A percentile compares a stretch with the other conserved stretches of the same genome.
Conservation (phyloP, 2,888 invertebrate species). For the Oscheius sp. region DNA sequence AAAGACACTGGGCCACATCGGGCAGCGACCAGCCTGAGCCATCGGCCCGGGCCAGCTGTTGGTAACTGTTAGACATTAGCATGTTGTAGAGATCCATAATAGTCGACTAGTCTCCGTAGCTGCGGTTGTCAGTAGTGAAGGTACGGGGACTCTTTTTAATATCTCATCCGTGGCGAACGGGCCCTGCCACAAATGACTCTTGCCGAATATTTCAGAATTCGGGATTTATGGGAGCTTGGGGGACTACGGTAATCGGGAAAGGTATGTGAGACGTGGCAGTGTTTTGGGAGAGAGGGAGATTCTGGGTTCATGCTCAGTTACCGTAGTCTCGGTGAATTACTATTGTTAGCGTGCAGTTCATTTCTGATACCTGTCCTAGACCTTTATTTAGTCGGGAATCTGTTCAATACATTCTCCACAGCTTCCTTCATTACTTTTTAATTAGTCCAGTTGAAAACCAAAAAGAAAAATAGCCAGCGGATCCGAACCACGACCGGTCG, state of each 20-base stretch:
- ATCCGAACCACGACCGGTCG: too few species aligned
- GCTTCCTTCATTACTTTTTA: too few species aligned
- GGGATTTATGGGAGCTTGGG: conserved; percentile 29
- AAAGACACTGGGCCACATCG: conserved; percentile 15
- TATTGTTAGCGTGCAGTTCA: too few species aligned
- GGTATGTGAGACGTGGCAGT: not conserved
- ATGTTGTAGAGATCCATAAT: conserved; percentile 33
- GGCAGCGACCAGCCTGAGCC: conserved; percentile 15
- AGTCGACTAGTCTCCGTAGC: not conserved
- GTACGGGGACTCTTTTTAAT: conserved; percentile 7
- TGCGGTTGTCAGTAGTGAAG: conserved; percentile 16
- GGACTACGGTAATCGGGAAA: conserved; percentile 12
- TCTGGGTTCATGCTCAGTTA: too few species aligned
- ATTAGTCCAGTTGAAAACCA: too few species aligned
- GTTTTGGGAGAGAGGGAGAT: not conserved
- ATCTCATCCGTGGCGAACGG: conserved; percentile 9
- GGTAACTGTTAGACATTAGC: conserved; percentile 25
- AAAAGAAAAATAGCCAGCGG: too few species aligned
- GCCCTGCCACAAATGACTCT: conserved; percentile 23
- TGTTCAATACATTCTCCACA: too few species aligned
- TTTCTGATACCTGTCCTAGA: too few species aligned
- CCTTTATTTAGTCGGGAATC: too few species aligned
- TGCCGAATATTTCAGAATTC: conserved; percentile 26
- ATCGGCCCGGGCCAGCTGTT: conserved; percentile 4
- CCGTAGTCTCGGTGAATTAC: too few species aligned